Evolutionary conservation across 2,888 invertebrate genomes (phyloP), one percentile per base, ranked within the genome.

Genomic region (Epistrophella euchroma): DNA sequence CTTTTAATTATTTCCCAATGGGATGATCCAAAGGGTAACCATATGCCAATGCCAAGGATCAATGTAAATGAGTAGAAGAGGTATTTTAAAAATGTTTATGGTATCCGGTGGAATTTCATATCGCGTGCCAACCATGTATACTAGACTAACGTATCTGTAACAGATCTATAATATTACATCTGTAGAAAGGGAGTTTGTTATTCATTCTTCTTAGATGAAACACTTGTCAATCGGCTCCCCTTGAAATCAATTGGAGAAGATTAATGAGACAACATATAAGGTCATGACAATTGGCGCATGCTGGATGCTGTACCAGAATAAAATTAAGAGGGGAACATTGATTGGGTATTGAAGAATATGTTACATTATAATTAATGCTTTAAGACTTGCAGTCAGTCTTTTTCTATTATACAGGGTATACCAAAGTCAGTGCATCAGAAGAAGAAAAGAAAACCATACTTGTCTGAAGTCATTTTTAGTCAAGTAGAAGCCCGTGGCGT

Each of bases 61-160:
- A 40, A 58, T 62, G 28, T 17, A 22, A 17, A 7, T 45, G 32
- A 9, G 15, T 43, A 52, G n/a, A 4, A 58, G 28, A 76, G 80
- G 77, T 81, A 81, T 81, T 86, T 64, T 37, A 60, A 70, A 77
- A 77, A 86, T 86, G 72, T 86, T 86, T 86, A 86, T 86, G 77
- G 85, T 81, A 86, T 86, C 85, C 85, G 85, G 85, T 70, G 77
- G 73, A 86, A 74, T 86, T 77, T 77, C 15, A 45, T 47, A 81
- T 77, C 81, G 85, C 73, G 77, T 81, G 85, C 81, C 76, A 45
- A 19, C 43, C 56, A 9, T 58, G 37, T 68, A n/a, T n/a, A 58
- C 40, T 35, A 64, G 50, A 43, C 70, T 25, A 11, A 22, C 4
- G 19, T 2, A 13, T 50, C 22, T n/a, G n/a, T 15, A 70, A 56